phyloP scores from a whole-genome alignment of 2,797 vertebrate species.

The Karalla daura region DNA sequence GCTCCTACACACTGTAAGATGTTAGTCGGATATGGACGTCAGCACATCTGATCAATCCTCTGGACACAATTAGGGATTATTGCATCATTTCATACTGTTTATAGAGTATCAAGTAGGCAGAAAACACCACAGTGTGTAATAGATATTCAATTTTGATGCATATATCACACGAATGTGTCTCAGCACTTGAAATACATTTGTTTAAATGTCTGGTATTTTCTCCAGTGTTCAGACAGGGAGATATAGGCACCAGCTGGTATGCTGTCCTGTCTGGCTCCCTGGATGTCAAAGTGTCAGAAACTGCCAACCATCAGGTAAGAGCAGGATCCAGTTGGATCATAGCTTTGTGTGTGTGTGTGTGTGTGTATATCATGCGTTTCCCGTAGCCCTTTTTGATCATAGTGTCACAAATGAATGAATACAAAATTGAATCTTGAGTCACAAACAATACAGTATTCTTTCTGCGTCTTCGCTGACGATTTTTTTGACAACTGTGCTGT shows the following conservation, averaged over 20 bases:
- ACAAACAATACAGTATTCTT: neutral
- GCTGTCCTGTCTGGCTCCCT: conserved; percentile 96
- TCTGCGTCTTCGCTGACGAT: neutral
- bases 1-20: neutral
- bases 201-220: conserved; percentile 18
- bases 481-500: neutral
- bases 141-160: too few species aligned
- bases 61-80: neutral
- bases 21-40: neutral
- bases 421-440: conserved; percentile 2
- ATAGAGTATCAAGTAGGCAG: too few species aligned
- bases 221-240: conserved; percentile 96
- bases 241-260: conserved; percentile 98
- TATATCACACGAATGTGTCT: neutral
- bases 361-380: neutral
- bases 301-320: conserved; percentile 96
- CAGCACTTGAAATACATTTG: neutral
- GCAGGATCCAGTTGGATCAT: neutral
- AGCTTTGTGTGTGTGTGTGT: neutral
- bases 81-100: too few species aligned
- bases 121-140: too few species aligned
- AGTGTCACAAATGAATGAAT: conserved; percentile 6
- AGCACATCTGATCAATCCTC: neutral
- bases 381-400: neutral
- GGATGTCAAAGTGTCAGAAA: conserved; percentile 99